Evolutionary conservation across 2,888 invertebrate species (phyloP).

Genomic region (Nemurella pictetii): DNA sequence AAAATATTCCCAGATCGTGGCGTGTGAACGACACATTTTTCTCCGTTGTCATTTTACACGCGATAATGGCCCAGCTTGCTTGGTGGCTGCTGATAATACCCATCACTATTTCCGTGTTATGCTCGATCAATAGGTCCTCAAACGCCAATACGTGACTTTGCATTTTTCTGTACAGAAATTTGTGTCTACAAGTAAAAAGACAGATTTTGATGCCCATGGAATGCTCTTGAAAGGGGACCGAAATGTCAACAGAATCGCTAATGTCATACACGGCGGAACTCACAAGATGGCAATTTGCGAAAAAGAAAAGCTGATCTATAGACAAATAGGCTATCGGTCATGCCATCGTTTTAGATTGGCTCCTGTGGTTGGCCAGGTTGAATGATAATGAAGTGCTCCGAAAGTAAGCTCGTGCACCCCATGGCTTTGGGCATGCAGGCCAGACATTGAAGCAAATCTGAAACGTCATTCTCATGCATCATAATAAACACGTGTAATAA

Average conservation of each 20-base stretch:
- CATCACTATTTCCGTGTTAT: not conserved
- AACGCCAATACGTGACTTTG: not conserved
- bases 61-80: not conserved
- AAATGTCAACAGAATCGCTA: not conserved
- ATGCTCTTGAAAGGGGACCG: not conserved
- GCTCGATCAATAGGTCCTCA: not conserved
- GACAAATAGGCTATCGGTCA: not conserved
- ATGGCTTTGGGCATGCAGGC: not conserved
- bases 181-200: not conserved
- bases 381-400: not conserved
- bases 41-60: not conserved
- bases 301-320: not conserved
- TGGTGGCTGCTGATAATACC: not conserved
- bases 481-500: not conserved
- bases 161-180: not conserved
- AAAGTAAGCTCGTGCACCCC: not conserved
- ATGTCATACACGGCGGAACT: not conserved
- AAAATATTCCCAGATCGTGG: not conserved
- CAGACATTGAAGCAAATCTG: not conserved
- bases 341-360: not conserved
- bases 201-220: not conserved
- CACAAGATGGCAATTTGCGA: not conserved
- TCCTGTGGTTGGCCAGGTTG: not conserved
- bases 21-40: not conserved
- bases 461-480: not conserved